phyloP scores from a whole-genome alignment of 2,888 invertebrate genomes.

The Patella caerulea region DNA sequence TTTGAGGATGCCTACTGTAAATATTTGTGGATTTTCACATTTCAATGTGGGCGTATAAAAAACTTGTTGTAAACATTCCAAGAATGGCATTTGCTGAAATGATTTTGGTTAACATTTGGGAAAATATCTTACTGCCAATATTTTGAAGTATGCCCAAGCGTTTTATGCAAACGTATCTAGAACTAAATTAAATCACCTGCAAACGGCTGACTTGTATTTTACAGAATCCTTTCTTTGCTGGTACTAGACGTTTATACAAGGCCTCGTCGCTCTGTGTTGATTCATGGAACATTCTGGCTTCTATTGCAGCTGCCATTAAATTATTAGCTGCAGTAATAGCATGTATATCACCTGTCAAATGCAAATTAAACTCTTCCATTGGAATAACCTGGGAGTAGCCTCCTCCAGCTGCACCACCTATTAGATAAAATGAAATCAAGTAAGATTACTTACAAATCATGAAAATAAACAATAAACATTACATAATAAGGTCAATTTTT shows the following conservation, averaged over 20 bases:
- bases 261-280: conserved; percentile 87
- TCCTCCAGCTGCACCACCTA: conserved; percentile 96
- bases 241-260: conserved; percentile 90
- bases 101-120: no score
- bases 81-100: no score
- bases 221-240: conserved; percentile 89
- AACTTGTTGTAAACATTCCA: neutral
- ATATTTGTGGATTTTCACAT: no score
- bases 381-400: conserved; percentile 97
- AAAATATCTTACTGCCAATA: no score
- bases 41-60: neutral
- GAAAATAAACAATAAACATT: neutral
- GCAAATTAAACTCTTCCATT: conserved; percentile 99
- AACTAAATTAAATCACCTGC: no score
- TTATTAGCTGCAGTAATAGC: conserved; percentile 99
- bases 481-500: neutral
- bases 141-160: no score
- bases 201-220: conserved; percentile 85
- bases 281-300: conserved; percentile 97
- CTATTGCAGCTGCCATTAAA: conserved; percentile 96
- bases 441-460: neutral
- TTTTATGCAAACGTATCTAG: no score
- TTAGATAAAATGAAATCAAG: neutral
- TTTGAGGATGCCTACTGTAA: no score
- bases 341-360: conserved; percentile 97